Conservation (phyloP, 2,888 invertebrate species). For the Drosophila leonis region DNA sequence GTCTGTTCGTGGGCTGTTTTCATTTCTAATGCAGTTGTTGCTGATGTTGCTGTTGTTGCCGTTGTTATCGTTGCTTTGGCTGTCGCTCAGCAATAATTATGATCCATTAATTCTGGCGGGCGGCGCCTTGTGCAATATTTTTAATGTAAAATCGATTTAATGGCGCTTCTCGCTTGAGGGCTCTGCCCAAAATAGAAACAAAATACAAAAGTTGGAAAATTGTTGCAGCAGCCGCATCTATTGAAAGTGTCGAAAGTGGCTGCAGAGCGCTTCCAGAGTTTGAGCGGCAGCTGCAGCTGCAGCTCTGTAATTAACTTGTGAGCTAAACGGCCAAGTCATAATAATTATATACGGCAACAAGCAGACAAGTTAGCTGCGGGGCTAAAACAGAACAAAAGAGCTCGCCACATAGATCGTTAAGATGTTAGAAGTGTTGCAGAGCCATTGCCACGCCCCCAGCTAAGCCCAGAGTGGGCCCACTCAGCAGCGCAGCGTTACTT, state of each 20-base stretch:
- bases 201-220: conserved; percentile 61
- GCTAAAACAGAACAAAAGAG: conserved; percentile 47
- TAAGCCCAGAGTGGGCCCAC: not conserved
- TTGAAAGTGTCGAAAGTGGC: conserved; percentile 72
- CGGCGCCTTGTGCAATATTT: conserved; percentile 80
- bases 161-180: conserved; percentile 74
- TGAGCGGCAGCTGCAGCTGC: conserved; percentile 14
- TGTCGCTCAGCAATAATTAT: conserved; percentile 72
- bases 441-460: conserved; percentile 1
- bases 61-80: conserved; percentile 50
- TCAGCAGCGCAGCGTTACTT: not conserved
- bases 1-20: conserved; percentile 58
- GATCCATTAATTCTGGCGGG: conserved; percentile 78
- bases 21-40: conserved; percentile 66
- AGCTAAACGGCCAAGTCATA: conserved; percentile 77
- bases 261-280: conserved; percentile 22
- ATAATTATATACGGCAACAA: conserved; percentile 63
- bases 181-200: conserved; percentile 64
- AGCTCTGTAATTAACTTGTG: conserved; percentile 75
- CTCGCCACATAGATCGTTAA: conserved; percentile 52
- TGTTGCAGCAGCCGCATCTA: conserved; percentile 24
- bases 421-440: conserved; percentile 45
- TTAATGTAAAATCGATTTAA: conserved; percentile 81
- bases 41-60: conserved; percentile 28
- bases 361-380: conserved; percentile 17